Base-by-base conservation (phyloP, 2,113 vertebrate genomes). In the Malaclemys terrapin region DNA sequence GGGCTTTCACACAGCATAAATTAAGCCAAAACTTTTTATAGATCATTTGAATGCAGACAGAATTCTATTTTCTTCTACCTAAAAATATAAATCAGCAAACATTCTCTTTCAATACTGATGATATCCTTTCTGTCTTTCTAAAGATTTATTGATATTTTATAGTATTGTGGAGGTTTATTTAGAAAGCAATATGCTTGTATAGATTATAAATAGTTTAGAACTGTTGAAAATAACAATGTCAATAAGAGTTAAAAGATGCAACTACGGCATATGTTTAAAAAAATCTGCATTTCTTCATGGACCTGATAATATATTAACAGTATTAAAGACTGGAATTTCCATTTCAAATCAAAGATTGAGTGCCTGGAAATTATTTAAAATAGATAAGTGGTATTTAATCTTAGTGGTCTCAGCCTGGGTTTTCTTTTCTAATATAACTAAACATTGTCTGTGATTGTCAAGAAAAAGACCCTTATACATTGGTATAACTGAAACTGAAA, bases 1-100 rank as follows among this genome's bases (percentile, higher is more conserved):
- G 90, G 96, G 50, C 87, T 97, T 97, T 97, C 96, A 97, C 96
- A 97, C 93, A 96, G 95, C 96, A 97, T 97, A 97, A 94, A 96
- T 97, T 97, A 96, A 92, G 79, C n/a, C 57, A 94, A 89, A 96
- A 95, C 93, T 92, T 97, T 81, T 80, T 94, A 69, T 10, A 12
- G 57, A 22, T 95, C 20, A 25, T 95, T 57, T 54, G 89, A 84
- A 92, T 96, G 87, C 90, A 94, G 89, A 81, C 57, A 94, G 89
- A 96, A 85, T 95, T 89, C 85, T 81, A 69, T 95, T 96, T 92
- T 56, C 75, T 95, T 89, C 95, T 85, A 91, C 96, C 93, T 45
- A 95, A 87, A 95, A 91, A 42, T 80, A 82, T 52, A 82, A 57
- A 59, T 57, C 25, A 93, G 91, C 93, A 72, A 69, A 76, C 38